phyloP scores from a whole-genome alignment of 2,888 invertebrate species.

The Himalopsyche kuldschensis region DNA sequence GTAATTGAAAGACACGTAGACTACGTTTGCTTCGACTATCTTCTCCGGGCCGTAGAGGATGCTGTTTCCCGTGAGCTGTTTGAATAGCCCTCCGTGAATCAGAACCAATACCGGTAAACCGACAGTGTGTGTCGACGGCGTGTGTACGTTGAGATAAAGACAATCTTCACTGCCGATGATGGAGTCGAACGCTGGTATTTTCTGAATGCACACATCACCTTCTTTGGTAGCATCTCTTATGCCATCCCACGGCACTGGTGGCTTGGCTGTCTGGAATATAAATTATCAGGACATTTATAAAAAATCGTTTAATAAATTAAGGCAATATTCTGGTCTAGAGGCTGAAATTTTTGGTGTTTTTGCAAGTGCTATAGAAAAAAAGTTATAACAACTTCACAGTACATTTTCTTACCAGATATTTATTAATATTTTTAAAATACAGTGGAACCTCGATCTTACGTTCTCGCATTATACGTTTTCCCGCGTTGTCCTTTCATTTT shows the following conservation, averaged over 20 bases:
- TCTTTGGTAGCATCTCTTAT: constrained; percentile 64
- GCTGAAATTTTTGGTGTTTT: too few species aligned
- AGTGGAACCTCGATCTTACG: too few species aligned
- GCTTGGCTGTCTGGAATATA: constrained; percentile 58
- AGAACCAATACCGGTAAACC: constrained; percentile 53
- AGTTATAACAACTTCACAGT: too few species aligned
- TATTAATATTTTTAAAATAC: too few species aligned
- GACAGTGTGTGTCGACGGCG: constrained; percentile 57
- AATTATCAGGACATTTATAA: not conserved
- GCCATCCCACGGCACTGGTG: constrained; percentile 61
- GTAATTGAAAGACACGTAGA: constrained; percentile 54
- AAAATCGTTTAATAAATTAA: too few species aligned
- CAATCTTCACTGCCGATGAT: constrained; percentile 65
- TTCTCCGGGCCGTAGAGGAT: constrained; percentile 52
- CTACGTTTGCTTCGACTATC: constrained; percentile 50
- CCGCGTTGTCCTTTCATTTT: too few species aligned
- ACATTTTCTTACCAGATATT: too few species aligned
- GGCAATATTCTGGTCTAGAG: too few species aligned
- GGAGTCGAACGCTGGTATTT: constrained; percentile 41
- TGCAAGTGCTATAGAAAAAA: too few species aligned
- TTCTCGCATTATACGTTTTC: too few species aligned
- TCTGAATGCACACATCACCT: constrained; percentile 63
- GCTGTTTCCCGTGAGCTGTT: constrained; percentile 50
- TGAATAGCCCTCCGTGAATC: constrained; percentile 54
- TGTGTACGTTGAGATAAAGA: constrained; percentile 69